Evolutionary conservation across 1,140 invertebrate species (phyloP).

Genomic region (Caenorhabditis inopinata): DNA sequence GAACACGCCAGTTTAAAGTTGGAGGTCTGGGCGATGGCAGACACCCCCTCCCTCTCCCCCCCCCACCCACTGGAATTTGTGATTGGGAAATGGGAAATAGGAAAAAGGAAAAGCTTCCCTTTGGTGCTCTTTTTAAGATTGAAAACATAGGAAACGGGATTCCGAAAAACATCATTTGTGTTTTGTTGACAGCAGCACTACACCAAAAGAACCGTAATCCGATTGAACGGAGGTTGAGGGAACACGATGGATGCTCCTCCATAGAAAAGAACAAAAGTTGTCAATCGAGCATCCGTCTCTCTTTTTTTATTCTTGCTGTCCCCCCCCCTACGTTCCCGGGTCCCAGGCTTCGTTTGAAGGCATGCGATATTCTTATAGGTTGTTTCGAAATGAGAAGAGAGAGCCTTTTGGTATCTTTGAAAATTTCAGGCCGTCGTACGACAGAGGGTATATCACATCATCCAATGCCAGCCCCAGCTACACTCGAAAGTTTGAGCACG

Average conservation of each 20-base stretch:
- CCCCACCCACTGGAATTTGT: no score
- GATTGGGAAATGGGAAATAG: no score
- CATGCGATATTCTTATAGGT: conserved; percentile 22
- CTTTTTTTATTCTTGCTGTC: not conserved
- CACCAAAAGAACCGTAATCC: conserved; percentile 9
- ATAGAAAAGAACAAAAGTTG: not conserved
- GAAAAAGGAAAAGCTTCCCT: no score
- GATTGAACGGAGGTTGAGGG: not conserved
- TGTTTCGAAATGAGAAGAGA: not conserved
- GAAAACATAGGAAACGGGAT: not conserved
- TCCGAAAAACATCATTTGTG: not conserved
- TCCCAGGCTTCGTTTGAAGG: not conserved
- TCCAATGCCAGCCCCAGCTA: conserved; percentile 36
- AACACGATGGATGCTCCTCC: not conserved
- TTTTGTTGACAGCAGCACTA: not conserved
- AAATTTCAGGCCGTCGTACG: not conserved
- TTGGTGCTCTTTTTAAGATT: no score
- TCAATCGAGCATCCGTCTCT: not conserved
- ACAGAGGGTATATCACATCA: not conserved
- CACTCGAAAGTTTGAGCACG: conserved; percentile 43
- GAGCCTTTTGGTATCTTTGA: not conserved
- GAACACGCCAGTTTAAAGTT: no score
- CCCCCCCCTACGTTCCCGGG: no score
- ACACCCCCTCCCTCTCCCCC: no score
- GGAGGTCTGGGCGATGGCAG: no score